Evolutionary conservation across 35 echinoderm and acorn worm species (phyloP), one percentile per base, ranked within the genome.

Genomic region (Strongylocentrotus purpuratus): DNA sequence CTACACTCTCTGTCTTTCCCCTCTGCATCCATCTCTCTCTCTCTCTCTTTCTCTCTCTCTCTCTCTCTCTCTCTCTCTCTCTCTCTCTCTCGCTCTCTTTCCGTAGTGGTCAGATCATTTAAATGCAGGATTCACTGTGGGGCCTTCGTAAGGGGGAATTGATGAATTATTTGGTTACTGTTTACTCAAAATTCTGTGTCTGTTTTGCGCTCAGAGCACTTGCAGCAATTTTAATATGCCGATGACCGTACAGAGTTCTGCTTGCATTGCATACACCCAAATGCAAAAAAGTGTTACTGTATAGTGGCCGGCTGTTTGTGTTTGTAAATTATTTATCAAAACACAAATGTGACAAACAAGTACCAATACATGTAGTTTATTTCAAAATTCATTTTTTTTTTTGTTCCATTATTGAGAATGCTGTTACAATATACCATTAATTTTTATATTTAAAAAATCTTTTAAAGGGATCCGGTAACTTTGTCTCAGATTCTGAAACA

Each of bases 131-230:
- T 78, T 78, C 20, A 78, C 65, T 78, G 25, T 78, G 65, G 65
- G 65, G 65, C 65, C 65, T 28, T 78, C 2, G 20, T 22, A 78
- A 78, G 65, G 65, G 65, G 18, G 65, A 78, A 78, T 78, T 78
- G 65, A 78, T 78, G 65, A 78, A 78, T 78, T 78, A 78, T 78
- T 78, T 78, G 65, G 65, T 28, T 78, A 78, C 65, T 25, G 65
- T 78, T n/a, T 78, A 78, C 65, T 78, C 65, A 78, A 78, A 78
- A 78, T 78, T 78, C 65, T 28, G 15, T 70, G 15, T 18, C 65
- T 3, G 65, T 78, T 78, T 78, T 78, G 65, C 28, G 65, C 65
- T 78, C 65, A 28, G 20, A 78, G 65, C 65, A 78, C 65, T 78
- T 22, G 28, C 22, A n/a, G 65, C 65, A 7, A 78, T 78, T 78